Percentiles rank a stretch among this genome's conserved stretches.
phyloP scores from a whole-genome alignment of 2,113 vertebrate genomes.

The Gymnobelideus leadbeateri region DNA sequence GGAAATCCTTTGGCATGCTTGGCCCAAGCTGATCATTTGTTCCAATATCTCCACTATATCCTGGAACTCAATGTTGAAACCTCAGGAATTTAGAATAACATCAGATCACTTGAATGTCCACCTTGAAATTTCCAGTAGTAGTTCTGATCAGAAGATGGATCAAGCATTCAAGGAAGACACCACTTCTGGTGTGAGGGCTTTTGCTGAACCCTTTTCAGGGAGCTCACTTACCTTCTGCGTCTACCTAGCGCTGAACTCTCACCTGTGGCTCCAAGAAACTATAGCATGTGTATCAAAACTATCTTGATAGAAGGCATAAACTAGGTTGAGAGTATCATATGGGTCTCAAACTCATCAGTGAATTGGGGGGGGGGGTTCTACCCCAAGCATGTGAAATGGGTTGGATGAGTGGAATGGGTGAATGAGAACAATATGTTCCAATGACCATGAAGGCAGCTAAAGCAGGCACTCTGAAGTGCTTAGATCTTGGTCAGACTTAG shows the following conservation, averaged over 20 bases:
- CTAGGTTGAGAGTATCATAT: too few relatives aligned
- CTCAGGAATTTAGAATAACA: not conserved
- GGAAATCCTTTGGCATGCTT: not conserved
- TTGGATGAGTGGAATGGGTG: too few relatives aligned
- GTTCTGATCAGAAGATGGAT: not conserved
- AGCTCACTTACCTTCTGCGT: too few relatives aligned
- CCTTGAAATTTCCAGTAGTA: not conserved
- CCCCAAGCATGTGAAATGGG: not conserved
- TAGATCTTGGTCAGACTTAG: not conserved
- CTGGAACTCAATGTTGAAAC: not conserved
- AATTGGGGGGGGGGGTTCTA: not conserved
- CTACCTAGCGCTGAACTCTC: too few relatives aligned
- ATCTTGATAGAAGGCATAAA: too few relatives aligned
- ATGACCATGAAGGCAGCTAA: not conserved
- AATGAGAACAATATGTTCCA: not conserved
- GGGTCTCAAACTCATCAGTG: not conserved
- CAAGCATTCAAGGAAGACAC: not conserved
- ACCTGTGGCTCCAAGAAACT: not conserved
- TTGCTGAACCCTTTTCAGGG: not conserved
- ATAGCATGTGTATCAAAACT: not conserved
- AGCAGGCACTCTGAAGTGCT: not conserved
- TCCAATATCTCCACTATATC: not conserved
- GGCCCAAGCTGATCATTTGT: not conserved
- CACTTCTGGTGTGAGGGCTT: not conserved
- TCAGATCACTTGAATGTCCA: not conserved